A percentile compares a stretch with the other conserved stretches of the same genome.
Conservation (phyloP, 2,113 vertebrate genomes). For the Hippocampus zosterae region DNA sequence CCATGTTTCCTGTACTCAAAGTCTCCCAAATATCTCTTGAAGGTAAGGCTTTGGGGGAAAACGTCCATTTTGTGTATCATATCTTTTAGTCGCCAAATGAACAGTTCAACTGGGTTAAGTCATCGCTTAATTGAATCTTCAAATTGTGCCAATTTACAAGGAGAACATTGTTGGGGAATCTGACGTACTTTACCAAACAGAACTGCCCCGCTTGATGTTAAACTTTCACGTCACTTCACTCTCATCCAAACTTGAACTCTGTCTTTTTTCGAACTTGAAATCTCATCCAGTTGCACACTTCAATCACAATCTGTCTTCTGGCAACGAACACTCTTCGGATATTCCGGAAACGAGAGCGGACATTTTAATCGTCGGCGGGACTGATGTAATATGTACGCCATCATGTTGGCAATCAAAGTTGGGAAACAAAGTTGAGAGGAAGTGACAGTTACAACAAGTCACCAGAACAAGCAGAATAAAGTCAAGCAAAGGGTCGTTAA, state of each 20-base stretch:
- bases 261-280: conserved; percentile 22
- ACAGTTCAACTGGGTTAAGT: background rate
- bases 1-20: conserved; percentile 62
- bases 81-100: background rate
- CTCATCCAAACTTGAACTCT: conserved; percentile 12
- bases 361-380: conserved; percentile 28
- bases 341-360: conserved; percentile 33
- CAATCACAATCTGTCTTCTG: conserved; percentile 33
- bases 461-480: conserved; percentile 40
- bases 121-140: too few species aligned
- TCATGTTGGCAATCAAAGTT: conserved; percentile 49
- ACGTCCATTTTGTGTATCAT: background rate
- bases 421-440: conserved; percentile 43
- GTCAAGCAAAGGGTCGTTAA: conserved; percentile 39
- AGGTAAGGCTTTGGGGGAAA: conserved; percentile 68
- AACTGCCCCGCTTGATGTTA: background rate
- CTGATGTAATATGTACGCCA: conserved; percentile 59
- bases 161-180: too few species aligned
- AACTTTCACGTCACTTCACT: background rate
- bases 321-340: conserved; percentile 38
- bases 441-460: conserved; percentile 47
- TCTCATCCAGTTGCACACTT: conserved; percentile 19
- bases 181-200: background rate
- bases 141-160: too few species aligned
- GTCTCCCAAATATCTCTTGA: conserved; percentile 79